Conservation (phyloP, 1,140 invertebrate species). For the Drosophila paulistorum region DNA sequence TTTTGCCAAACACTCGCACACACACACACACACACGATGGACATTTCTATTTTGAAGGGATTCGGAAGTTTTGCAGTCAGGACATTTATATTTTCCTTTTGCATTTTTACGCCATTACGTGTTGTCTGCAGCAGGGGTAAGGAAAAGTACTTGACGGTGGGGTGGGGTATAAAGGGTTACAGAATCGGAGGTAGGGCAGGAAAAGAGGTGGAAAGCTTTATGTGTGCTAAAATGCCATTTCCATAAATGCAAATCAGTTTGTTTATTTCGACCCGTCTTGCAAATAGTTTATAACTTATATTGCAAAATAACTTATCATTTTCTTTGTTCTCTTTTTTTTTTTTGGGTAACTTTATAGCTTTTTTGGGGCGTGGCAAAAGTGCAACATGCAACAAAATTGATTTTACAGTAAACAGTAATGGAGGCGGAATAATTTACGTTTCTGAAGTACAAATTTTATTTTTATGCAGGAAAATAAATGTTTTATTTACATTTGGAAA, state of each 20-base stretch:
- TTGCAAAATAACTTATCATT: conserved; percentile 56
- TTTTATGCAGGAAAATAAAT: conserved; percentile 8
- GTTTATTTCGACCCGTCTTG: conserved; percentile 57
- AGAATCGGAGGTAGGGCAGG: background rate
- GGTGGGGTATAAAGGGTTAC: background rate
- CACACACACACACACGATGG: conserved; percentile 31
- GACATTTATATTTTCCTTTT: conserved; percentile 62
- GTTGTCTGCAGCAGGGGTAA: conserved; percentile 34
- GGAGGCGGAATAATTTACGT: conserved; percentile 39
- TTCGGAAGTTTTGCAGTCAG: conserved; percentile 43
- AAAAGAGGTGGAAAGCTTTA: conserved; percentile 17
- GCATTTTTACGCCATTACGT: conserved; percentile 72
- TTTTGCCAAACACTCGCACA: conserved; percentile 61
- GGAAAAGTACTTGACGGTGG: background rate
- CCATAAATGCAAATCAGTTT: conserved; percentile 81
- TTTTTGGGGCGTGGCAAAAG: conserved; percentile 36
- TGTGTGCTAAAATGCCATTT: conserved; percentile 70
- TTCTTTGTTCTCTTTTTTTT: conserved; percentile 20
- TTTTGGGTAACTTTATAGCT: conserved; percentile 26
- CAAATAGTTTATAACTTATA: conserved; percentile 75
- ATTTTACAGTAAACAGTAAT: conserved; percentile 38
- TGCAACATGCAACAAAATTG: conserved; percentile 58
- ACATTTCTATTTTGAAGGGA: conserved; percentile 73
- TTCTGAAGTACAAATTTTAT: conserved; percentile 22
- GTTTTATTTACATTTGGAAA: background rate